phyloP scores from a whole-genome alignment of 2,113 vertebrate species.

The Oceanites oceanicus region DNA sequence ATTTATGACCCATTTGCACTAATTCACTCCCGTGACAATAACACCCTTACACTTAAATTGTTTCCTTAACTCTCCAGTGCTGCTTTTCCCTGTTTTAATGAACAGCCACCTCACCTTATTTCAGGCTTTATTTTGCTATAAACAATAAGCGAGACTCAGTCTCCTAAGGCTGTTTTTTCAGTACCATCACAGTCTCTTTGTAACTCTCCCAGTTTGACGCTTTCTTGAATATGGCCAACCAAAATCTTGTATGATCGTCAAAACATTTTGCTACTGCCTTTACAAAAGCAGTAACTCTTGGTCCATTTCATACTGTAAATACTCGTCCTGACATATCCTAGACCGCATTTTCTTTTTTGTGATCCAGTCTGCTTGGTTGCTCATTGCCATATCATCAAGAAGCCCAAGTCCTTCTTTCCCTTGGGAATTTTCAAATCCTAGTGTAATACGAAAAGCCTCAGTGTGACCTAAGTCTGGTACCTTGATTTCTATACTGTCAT shows the following conservation, averaged over 20 bases:
- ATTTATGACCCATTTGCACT: background rate
- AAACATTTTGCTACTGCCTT: background rate
- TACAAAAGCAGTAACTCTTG: background rate
- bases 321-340: background rate
- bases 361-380: background rate
- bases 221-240: background rate
- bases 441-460: background rate
- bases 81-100: background rate
- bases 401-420: background rate
- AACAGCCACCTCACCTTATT: background rate
- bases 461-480: background rate
- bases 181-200: background rate
- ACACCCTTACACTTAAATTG: background rate
- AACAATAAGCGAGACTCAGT: background rate
- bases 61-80: background rate
- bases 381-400: background rate
- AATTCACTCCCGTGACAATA: background rate
- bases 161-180: background rate
- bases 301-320: background rate
- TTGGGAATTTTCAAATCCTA: background rate
- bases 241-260: background rate
- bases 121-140: background rate
- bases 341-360: background rate
- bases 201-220: background rate
- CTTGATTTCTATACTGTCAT: background rate